Conservation (phyloP, 2,797 vertebrate species). For the Myripristis murdjan region DNA sequence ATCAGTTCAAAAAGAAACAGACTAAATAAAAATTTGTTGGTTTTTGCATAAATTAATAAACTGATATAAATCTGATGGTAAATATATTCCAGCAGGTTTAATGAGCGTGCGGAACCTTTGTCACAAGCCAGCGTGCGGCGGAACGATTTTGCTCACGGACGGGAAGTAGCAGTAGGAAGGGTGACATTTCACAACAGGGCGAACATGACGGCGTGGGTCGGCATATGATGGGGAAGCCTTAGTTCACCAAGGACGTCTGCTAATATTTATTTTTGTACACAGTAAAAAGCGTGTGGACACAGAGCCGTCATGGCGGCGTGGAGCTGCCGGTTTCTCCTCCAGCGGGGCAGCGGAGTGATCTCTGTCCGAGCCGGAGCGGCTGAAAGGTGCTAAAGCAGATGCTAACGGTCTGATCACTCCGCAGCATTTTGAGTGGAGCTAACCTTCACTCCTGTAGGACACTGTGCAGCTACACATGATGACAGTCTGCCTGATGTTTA, state of each 20-base stretch:
- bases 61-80: too few relatives aligned
- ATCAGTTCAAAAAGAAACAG: too few relatives aligned
- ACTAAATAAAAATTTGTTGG: too few relatives aligned
- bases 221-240: background rate
- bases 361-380: conserved; percentile 48
- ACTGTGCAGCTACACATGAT: rapidly evolving
- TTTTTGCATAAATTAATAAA: too few relatives aligned
- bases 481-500: too few relatives aligned
- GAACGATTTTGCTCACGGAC: conserved; percentile 68
- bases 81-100: too few relatives aligned
- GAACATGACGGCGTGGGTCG: conserved; percentile 57
- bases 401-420: conserved; percentile 52
- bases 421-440: background rate
- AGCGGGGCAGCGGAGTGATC: conserved; percentile 55
- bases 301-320: conserved; percentile 72
- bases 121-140: background rate
- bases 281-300: background rate
- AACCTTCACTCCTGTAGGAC: background rate
- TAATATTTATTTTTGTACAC: background rate
- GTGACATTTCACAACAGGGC: conserved; percentile 80
- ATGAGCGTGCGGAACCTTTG: conserved; percentile 64
- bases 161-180: conserved; percentile 76
- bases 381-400: conserved; percentile 78
- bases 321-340: conserved; percentile 75
- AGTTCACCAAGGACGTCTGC: background rate